Percentiles rank a stretch among this genome's conserved stretches.
Evolutionary conservation across 1,140 invertebrate genomes (phyloP).

Genomic region (Drosophila mayri): DNA sequence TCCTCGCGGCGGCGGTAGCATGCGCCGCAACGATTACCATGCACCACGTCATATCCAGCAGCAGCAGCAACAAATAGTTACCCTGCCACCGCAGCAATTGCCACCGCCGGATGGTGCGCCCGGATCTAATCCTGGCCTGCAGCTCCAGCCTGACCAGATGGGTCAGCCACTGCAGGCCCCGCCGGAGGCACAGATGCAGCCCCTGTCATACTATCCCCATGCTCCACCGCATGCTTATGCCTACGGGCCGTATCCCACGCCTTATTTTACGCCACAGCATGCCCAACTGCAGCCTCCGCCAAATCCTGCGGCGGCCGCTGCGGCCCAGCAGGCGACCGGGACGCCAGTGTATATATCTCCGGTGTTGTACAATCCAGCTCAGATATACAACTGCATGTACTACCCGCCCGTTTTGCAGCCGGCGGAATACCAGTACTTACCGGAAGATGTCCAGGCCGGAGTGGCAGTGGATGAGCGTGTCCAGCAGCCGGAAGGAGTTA

Average conservation of each 20-base stretch:
- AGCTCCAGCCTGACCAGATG: conserved; percentile 61
- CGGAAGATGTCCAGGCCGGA: conserved; percentile 54
- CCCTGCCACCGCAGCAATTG: conserved; percentile 55
- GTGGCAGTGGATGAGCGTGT: conserved; percentile 68
- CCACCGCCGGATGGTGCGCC: conserved; percentile 40
- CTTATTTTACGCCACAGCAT: conserved; percentile 72
- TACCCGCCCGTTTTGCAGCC: conserved; percentile 60
- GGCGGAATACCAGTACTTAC: conserved; percentile 67
- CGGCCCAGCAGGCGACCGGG: conserved; percentile 75
- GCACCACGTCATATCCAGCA: conserved; percentile 59
- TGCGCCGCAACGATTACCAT: conserved; percentile 70
- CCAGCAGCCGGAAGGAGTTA: conserved; percentile 52
- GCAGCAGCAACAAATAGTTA: conserved; percentile 37
- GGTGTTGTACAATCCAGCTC: conserved; percentile 52
- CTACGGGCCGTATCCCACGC: conserved; percentile 63
- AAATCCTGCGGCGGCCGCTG: conserved; percentile 51
- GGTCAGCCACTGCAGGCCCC: conserved; percentile 54
- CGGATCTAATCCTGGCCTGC: conserved; percentile 45
- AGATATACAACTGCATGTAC: conserved; percentile 60
- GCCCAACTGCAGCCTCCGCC: conserved; percentile 57
- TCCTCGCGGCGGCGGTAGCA: conserved; percentile 49
- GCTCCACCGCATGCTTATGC: conserved; percentile 59
- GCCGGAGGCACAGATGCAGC: conserved; percentile 64
- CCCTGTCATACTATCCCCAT: conserved; percentile 60
- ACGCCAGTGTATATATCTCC: conserved; percentile 64